phyloP scores from a whole-genome alignment of 30 jellyfish, hydroid and myxozoan species.

The Catostylus mosaicus region DNA sequence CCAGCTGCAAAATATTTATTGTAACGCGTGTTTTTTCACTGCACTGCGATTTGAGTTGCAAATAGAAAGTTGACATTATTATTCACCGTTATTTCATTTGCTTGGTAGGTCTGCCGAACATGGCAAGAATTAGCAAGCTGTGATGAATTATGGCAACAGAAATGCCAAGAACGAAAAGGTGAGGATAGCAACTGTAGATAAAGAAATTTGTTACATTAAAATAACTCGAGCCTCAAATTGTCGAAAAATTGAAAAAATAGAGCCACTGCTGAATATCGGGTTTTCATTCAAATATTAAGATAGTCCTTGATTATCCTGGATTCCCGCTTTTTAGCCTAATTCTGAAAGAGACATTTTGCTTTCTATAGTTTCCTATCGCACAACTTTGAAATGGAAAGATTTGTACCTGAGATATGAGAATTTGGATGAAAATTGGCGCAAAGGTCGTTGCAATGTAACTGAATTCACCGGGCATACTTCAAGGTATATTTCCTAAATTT shows the following conservation, averaged over 20 bases:
- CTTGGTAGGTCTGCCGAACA: conserved; percentile 24
- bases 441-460: conserved; percentile 31
- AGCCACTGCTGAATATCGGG: too few species aligned
- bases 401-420: conserved; percentile 40
- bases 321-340: too few species aligned
- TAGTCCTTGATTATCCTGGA: too few species aligned
- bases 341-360: too few species aligned
- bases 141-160: conserved; percentile 41
- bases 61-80: not conserved
- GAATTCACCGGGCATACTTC: conserved; percentile 63
- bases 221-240: too few species aligned
- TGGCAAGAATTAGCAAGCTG: conserved; percentile 66
- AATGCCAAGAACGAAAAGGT: conserved; percentile 45
- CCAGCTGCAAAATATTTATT: too few species aligned
- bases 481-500: too few species aligned
- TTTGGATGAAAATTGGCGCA: conserved; percentile 66
- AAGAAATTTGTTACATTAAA: not conserved
- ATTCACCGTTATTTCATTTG: not conserved
- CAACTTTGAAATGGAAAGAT: conserved; percentile 54
- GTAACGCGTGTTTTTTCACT: too few species aligned
- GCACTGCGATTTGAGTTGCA: too few species aligned
- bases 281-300: too few species aligned
- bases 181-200: not conserved
- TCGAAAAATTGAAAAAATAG: too few species aligned
- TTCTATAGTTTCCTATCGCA: conserved; percentile 5